Evolutionary conservation across 1,140 invertebrate species (phyloP).

Genomic region (Acromyrmex charruanus): DNA sequence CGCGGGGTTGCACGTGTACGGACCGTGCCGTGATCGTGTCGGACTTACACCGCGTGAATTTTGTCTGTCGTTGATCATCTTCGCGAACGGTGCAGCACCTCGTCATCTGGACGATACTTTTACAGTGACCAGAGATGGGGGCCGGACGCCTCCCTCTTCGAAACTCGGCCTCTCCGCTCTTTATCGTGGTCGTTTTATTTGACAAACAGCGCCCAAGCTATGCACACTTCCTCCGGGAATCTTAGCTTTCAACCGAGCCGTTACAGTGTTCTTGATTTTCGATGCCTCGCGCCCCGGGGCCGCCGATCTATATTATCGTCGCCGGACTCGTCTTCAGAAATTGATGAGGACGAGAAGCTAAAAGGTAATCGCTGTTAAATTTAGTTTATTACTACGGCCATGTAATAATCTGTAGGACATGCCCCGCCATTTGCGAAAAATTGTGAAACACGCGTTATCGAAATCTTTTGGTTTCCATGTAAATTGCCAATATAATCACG

Average conservation of each 20-base stretch:
- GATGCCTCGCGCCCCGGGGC: constrained; percentile 29
- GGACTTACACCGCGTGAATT: constrained; percentile 58
- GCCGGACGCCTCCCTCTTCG: constrained; percentile 30
- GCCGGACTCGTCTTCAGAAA: constrained; percentile 50
- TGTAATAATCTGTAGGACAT: constrained; percentile 35
- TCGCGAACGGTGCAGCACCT: not conserved
- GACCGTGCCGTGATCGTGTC: constrained; percentile 71
- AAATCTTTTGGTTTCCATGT: constrained; percentile 3
- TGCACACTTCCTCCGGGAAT: constrained; percentile 72
- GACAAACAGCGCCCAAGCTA: constrained; percentile 72
- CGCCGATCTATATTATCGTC: constrained; percentile 47
- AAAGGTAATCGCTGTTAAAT: constrained; percentile 45
- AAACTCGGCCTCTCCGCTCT: constrained; percentile 54
- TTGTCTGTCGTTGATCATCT: constrained; percentile 55
- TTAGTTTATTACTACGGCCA: constrained; percentile 23
- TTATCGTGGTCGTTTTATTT: constrained; percentile 72
- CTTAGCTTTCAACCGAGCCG: constrained; percentile 39
- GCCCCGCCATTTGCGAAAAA: constrained; percentile 10
- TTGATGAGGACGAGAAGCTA: constrained; percentile 32
- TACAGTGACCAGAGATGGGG: not conserved
- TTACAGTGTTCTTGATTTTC: constrained; percentile 44
- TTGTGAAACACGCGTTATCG: constrained; percentile 42
- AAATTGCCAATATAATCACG: constrained; percentile 17
- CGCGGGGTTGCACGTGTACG: constrained; percentile 80
- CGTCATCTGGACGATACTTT: constrained; percentile 68